A percentile compares a stretch with the other conserved stretches of the same genome.
These are phyloP conservation scores for Actinia tenebrosa DNA, from an alignment of 64 coral and sea anemone genomes.

Conservation along the genomic window DNA sequence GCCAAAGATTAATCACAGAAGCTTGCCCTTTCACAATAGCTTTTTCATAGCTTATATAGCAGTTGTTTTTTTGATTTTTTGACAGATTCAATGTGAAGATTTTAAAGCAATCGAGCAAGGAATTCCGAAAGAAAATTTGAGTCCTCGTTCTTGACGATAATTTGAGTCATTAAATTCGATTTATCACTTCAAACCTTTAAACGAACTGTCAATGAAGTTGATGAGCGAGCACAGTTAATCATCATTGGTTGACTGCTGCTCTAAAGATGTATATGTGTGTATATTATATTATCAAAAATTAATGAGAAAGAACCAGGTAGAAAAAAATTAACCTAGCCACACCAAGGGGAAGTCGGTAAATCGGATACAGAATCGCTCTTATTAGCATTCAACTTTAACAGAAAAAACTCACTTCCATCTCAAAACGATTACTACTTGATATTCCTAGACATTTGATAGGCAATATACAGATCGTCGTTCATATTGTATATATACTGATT, in stretches of 20 bases:
- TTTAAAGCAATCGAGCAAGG: not conserved
- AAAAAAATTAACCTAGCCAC: too few species aligned
- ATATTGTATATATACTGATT: not conserved
- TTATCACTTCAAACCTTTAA: not conserved
- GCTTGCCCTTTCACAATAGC: not conserved
- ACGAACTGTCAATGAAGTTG: not conserved
- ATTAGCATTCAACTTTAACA: too few species aligned
- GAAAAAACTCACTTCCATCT: too few species aligned
- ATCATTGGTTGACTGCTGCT: not conserved
- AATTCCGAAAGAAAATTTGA: not conserved
- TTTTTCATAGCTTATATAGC: not conserved
- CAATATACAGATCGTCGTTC: too few species aligned
- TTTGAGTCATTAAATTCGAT: conserved; percentile 2
- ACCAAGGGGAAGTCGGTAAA: too few species aligned
- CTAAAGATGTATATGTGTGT: not conserved
- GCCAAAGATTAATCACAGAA: not conserved
- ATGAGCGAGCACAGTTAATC: not conserved
- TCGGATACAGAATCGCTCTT: too few species aligned
- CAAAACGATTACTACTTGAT: too few species aligned
- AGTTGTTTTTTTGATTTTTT: not conserved
- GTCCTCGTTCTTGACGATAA: not conserved
- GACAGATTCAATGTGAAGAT: not conserved
- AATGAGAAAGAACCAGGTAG: too few species aligned
- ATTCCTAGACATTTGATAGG: too few species aligned
- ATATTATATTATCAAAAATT: not conserved